A percentile compares a stretch with the other conserved stretches of the same genome.
phyloP scores from a whole-genome alignment of 2,113 vertebrate genomes.

The Thermophis baileyi region DNA sequence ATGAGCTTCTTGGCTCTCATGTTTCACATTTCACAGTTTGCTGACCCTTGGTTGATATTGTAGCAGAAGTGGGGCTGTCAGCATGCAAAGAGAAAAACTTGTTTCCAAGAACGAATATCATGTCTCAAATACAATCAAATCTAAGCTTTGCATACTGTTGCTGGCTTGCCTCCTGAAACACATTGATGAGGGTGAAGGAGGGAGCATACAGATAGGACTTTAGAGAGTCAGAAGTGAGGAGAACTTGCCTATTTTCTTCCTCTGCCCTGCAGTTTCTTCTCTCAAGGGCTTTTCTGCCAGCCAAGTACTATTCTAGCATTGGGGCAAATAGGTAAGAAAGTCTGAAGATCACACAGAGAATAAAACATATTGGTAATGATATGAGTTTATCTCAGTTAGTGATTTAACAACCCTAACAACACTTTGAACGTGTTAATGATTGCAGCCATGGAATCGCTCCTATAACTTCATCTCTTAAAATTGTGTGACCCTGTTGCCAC shows the following conservation, averaged over 20 bases:
- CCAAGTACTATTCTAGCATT: not conserved
- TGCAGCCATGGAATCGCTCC: not conserved
- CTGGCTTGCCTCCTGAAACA: not conserved
- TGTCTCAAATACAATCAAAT: not conserved
- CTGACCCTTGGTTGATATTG: not conserved
- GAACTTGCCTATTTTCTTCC: not conserved
- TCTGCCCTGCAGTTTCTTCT: too few species aligned
- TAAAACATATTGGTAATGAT: not conserved
- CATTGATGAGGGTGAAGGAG: too few species aligned
- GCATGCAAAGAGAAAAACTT: not conserved
- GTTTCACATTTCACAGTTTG: conserved; percentile 1
- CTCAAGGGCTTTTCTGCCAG: not conserved
- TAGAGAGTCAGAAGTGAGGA: not conserved
- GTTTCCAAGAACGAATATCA: not conserved
- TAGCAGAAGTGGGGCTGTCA: not conserved
- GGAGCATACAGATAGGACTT: not conserved
- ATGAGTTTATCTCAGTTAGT: not conserved
- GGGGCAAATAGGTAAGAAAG: not conserved
- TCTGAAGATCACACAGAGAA: not conserved
- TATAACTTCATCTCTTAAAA: not conserved
- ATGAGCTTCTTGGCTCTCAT: conserved; percentile 31
- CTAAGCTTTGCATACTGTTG: not conserved
- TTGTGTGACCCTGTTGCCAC: too few species aligned
- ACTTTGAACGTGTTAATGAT: not conserved
- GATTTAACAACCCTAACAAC: not conserved